These are phyloP conservation scores for Portunus trituberculatus DNA, from an alignment of 1,140 invertebrate genomes.

Conservation along the genomic window DNA sequence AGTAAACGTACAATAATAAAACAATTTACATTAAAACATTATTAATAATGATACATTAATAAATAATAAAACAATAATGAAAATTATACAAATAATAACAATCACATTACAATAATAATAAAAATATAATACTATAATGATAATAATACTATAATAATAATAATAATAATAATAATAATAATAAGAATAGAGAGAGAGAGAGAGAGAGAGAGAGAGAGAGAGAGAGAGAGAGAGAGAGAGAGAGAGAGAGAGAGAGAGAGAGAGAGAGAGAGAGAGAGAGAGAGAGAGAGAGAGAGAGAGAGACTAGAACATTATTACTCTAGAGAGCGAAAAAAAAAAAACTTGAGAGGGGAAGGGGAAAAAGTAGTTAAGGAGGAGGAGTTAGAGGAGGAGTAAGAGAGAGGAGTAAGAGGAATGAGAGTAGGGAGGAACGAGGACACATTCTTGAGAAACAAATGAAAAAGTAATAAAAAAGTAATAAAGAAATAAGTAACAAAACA, in stretches of 20 bases:
- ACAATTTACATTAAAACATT: too few species aligned
- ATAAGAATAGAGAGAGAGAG: background rate
- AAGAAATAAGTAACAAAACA: background rate
- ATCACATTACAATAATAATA: too few species aligned
- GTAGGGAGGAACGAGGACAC: background rate
- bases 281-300: slow-evolving; percentile 52
- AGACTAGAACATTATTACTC: background rate
- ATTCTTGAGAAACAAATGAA: background rate
- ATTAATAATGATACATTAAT: too few species aligned
- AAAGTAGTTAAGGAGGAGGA: background rate
- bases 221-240: background rate
- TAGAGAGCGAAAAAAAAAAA: background rate
- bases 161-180: too few species aligned
- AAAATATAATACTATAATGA: background rate
- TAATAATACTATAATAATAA: background rate
- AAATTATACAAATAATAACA: too few species aligned
- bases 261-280: background rate
- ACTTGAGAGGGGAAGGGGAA: background rate
- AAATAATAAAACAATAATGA: too few species aligned
- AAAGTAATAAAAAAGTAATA: background rate
- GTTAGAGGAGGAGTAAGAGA: too few species aligned
- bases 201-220: background rate
- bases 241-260: background rate
- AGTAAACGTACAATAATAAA: too few species aligned
- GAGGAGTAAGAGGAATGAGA: background rate